Evolutionary conservation across 2,888 invertebrate genomes (phyloP), one percentile per base, ranked within the genome.

Genomic region (Scaptodrosophila latifasciaeformis): DNA sequence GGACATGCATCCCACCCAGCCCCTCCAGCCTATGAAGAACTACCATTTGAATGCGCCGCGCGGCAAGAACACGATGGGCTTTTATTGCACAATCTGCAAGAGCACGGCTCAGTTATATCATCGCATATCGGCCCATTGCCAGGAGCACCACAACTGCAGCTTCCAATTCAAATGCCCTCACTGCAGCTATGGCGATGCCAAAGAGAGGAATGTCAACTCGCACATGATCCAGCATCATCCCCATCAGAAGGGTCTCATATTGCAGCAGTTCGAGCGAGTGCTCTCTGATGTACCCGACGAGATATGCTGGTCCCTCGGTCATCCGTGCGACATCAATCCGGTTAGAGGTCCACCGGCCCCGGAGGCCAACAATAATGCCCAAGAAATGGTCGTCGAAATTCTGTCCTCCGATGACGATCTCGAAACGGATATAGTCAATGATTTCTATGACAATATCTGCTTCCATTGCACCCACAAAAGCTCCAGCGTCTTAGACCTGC

Each of bases 111-210:
- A 1, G 1, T 76, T 40, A 0, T 59, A 52, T 37, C 64, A 64
- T 9, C 60, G 55, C 17, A 82, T 82, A 7, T 39, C 52, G 0
- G 9, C 31, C 0, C 82, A 83, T 49, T 69, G 68, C 5, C 44
- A 37, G 6, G 0, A 15, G 0, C 10, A 29, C 1, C 95, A 95
- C 76, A 88, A 89, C 24, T 88, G 92, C 1, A 90, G 90, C 56
- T 88, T 89, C 71, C 93, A 92, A 64, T 94, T 88, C 82, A 91
- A 91, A 69, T 95, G 95, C 74, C 88, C 88, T 0, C 87, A 91
- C 58, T 95, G 95, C 67, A 81, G 87, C 0, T 92, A 89, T 63
- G 88, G 88, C 21, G 86, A 47, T 1, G 0, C 9, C 0, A 0
- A 49, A 15, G 80, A 78, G n/a, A 78, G 74, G 0, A 21, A 35